phyloP scores from a whole-genome alignment of 1,140 invertebrate species.

The Drosophila dunni region DNA sequence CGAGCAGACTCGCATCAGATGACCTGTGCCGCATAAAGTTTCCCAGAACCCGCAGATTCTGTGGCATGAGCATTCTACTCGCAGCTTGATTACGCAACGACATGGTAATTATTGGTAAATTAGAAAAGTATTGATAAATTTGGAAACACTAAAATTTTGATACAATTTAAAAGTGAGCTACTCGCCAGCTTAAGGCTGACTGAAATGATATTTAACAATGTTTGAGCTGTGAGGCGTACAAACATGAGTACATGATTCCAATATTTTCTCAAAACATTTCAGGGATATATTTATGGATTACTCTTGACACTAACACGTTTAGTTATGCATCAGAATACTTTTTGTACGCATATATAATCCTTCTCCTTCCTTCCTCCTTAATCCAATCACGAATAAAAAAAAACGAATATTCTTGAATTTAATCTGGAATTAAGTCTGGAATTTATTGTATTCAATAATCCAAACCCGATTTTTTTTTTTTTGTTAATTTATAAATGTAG shows the following conservation, averaged over 20 bases:
- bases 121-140: background rate
- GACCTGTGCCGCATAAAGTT: background rate
- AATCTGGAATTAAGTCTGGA: no score
- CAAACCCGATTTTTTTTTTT: no score
- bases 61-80: background rate
- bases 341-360: no score
- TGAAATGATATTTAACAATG: background rate
- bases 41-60: background rate
- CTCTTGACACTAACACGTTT: no score
- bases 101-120: background rate
- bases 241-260: background rate
- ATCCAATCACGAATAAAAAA: no score
- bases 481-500: no score
- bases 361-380: no score
- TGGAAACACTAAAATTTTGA: background rate
- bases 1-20: constrained; percentile 13
- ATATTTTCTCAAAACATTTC: background rate
- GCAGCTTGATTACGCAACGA: background rate
- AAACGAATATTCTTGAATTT: no score
- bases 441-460: no score
- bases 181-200: background rate
- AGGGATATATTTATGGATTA: no score
- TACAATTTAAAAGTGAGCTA: background rate
- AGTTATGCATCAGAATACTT: no score
- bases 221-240: background rate